Evolutionary conservation across 2,888 invertebrate species (phyloP).

Genomic region (Patella pellucida): DNA sequence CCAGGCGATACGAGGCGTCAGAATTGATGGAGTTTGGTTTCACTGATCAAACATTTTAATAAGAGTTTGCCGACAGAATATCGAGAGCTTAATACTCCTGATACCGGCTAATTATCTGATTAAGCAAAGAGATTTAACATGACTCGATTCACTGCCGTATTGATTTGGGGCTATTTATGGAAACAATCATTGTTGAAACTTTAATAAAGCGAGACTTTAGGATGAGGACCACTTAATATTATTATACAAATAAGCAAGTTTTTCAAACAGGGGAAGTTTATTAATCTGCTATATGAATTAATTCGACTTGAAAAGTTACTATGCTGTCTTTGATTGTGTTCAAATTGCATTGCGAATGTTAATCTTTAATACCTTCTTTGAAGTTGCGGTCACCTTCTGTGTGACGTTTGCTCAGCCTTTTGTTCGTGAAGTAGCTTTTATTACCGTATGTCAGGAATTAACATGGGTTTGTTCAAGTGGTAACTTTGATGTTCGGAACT

Average conservation of each 20-base stretch:
- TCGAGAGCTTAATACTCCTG: conserved; percentile 7
- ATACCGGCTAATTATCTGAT: neutral
- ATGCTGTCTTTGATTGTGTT: neutral
- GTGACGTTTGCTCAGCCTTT: too few species aligned
- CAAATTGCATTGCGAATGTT: too few species aligned
- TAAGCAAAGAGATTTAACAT: conserved; percentile 7
- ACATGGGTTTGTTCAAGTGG: too few species aligned
- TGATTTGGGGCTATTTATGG: neutral
- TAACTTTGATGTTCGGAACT: too few species aligned
- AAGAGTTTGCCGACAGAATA: conserved; percentile 10
- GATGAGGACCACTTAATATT: too few species aligned
- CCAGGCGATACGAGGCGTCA: neutral
- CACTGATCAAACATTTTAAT: conserved; percentile 9
- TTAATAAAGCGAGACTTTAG: conserved; percentile 1
- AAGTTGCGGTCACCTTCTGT: too few species aligned
- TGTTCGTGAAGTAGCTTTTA: too few species aligned
- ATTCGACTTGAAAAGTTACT: neutral
- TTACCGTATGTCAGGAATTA: too few species aligned
- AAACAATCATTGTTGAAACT: neutral
- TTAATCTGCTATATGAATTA: conserved; percentile 6
- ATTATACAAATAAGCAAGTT: too few species aligned
- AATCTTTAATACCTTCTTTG: too few species aligned
- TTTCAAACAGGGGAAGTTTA: neutral
- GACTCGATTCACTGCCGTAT: neutral
- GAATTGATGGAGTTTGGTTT: conserved; percentile 7